These are phyloP conservation scores for Macrobrachium rosenbergii DNA, from an alignment of 1,140 invertebrate genomes.

Conservation along the genomic window DNA sequence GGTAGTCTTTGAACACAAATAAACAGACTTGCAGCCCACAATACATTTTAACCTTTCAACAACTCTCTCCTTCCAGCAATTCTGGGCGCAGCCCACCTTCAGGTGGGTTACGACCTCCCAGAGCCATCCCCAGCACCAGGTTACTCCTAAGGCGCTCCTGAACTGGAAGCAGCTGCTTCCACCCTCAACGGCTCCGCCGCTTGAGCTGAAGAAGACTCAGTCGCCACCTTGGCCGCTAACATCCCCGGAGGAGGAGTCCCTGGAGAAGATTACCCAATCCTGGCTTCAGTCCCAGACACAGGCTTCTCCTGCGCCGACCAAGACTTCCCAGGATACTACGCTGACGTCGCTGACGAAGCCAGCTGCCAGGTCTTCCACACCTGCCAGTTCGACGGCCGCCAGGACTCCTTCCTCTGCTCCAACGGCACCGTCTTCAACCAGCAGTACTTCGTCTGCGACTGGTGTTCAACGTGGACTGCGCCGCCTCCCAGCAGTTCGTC, in stretches of 20 bases:
- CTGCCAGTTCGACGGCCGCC: slow-evolving; percentile 72
- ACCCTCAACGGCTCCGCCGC: no score
- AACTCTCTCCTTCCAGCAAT: no score
- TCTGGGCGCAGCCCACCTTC: no score
- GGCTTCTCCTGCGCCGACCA: slow-evolving; percentile 70
- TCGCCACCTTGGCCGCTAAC: no score
- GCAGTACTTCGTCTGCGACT: slow-evolving; percentile 75
- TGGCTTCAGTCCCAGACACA: slow-evolving; percentile 69
- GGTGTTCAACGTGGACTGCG: slow-evolving; percentile 70
- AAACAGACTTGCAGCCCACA: no score
- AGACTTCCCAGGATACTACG: slow-evolving; percentile 71
- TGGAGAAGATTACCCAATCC: slow-evolving; percentile 72
- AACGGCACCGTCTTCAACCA: slow-evolving; percentile 76
- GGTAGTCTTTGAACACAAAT: no score
- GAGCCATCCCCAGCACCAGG: no score
- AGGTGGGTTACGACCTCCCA: no score
- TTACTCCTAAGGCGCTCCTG: no score
- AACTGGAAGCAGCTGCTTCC: slow-evolving; percentile 6
- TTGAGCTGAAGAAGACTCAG: no score
- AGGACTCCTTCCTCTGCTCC: slow-evolving; percentile 73
- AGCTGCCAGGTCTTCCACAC: slow-evolving; percentile 73
- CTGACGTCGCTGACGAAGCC: slow-evolving; percentile 70
- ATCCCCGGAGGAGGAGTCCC: slow-evolving; percentile 53
- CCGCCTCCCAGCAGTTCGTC: not conserved
- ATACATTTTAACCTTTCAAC: no score